phyloP scores from a whole-genome alignment of 2,113 vertebrate species.

The Labeo rohita region DNA sequence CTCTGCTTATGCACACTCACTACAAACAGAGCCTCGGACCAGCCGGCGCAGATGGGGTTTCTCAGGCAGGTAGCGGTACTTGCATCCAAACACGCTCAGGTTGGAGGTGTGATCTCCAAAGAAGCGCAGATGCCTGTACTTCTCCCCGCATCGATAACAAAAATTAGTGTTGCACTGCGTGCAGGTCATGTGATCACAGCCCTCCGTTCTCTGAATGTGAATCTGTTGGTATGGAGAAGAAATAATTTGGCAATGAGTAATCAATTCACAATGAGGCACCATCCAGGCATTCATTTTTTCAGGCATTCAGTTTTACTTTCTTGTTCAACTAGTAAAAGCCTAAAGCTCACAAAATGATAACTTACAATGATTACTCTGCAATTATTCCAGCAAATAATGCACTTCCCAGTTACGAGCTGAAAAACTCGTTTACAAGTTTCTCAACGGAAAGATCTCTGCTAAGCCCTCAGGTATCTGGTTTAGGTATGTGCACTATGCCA shows the following conservation, averaged over 20 bases:
- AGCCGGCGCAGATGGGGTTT: slow-evolving; percentile 94
- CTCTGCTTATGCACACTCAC: slow-evolving; percentile 73
- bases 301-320: no score
- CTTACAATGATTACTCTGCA: background rate
- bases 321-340: background rate
- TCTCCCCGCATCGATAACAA: slow-evolving; percentile 97
- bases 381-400: slow-evolving; percentile 8
- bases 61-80: slow-evolving; percentile 97
- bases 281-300: background rate
- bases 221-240: slow-evolving; percentile 77
- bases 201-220: slow-evolving; percentile 97
- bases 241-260: background rate
- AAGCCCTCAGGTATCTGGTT: slow-evolving; percentile 20
- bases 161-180: slow-evolving; percentile 98
- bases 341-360: background rate
- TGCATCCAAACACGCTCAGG: slow-evolving; percentile 99
- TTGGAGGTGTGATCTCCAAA: slow-evolving; percentile 98
- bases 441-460: background rate
- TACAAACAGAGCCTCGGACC: slow-evolving; percentile 94
- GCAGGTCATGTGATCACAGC: slow-evolving; percentile 98
- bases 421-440: background rate
- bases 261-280: background rate
- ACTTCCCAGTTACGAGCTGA: background rate
- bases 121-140: slow-evolving; percentile 94
- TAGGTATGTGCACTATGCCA: slow-evolving; percentile 25